phyloP scores from a whole-genome alignment of 2,888 invertebrate genomes.

The Geotrupes spiniger region DNA sequence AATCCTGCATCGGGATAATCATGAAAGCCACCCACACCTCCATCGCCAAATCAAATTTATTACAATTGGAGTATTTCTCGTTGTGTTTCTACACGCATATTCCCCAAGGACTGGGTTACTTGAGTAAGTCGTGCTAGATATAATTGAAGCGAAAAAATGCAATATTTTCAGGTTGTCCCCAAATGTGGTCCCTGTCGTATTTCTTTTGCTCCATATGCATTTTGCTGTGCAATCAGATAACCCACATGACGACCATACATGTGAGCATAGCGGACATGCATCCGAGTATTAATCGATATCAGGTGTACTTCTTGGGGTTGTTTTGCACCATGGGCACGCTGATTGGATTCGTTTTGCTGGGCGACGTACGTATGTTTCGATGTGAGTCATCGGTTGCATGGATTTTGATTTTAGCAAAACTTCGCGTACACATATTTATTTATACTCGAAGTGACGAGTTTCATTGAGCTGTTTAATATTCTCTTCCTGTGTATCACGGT shows the following conservation, averaged over 20 bases:
- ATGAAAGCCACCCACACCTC: not conserved
- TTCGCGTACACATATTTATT: conserved; percentile 5
- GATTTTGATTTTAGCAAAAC: conserved; percentile 6
- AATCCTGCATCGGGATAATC: conserved; percentile 17
- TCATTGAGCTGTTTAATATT: conserved; percentile 12
- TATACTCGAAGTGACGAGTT: not conserved
- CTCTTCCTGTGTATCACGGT: conserved; percentile 13
- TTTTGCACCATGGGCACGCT: conserved; percentile 12
- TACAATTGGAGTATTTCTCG: not conserved
- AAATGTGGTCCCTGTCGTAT: conserved; percentile 24
- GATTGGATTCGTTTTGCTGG: conserved; percentile 12
- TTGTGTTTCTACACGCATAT: conserved; percentile 10
- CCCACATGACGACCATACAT: conserved; percentile 17
- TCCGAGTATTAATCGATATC: conserved; percentile 11
- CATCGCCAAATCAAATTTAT: not conserved
- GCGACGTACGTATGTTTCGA: conserved; percentile 7
- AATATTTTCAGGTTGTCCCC: conserved; percentile 20
- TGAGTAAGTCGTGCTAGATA: conserved; percentile 7
- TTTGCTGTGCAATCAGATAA: conserved; percentile 16
- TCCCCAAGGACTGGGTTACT: conserved; percentile 18
- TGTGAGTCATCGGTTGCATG: too few relatives aligned
- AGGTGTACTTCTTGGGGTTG: conserved; percentile 17
- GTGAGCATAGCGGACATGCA: conserved; percentile 17
- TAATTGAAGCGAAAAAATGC: not conserved
- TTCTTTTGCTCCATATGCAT: conserved; percentile 19